Percentiles rank a stretch among this genome's conserved stretches.
Conservation (phyloP, 2,113 vertebrate genomes). For the Trematocara marginatum region DNA sequence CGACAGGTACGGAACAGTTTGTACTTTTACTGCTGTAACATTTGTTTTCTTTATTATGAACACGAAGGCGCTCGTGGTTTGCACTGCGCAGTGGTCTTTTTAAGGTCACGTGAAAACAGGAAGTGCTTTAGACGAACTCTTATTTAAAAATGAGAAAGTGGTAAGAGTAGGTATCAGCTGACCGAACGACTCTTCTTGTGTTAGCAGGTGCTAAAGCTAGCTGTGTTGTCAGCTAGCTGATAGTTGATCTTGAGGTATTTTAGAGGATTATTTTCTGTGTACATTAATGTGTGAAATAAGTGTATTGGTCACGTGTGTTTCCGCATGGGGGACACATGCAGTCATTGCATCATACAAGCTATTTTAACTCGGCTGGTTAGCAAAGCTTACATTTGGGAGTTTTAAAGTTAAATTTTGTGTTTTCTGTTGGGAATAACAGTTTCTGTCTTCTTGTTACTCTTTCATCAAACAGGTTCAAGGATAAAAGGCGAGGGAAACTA, state of each 20-base stretch:
- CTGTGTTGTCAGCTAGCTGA: background rate
- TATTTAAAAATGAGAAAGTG: background rate
- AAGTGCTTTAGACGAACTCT: background rate
- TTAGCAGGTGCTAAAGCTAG: background rate
- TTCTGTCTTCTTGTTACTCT: background rate
- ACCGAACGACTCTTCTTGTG: background rate
- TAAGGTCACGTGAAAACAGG: accelerated
- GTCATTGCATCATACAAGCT: conserved; percentile 16
- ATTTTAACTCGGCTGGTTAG: background rate
- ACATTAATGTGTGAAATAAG: background rate
- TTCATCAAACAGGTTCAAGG: background rate
- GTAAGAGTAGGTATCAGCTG: conserved; percentile 7
- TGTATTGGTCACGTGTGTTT: background rate
- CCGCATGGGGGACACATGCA: accelerated
- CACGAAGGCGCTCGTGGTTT: accelerated
- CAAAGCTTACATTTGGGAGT: background rate
- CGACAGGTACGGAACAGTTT: conserved; percentile 18
- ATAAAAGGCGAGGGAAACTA: background rate
- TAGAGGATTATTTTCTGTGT: background rate
- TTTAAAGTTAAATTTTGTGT: background rate
- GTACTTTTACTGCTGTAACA: background rate
- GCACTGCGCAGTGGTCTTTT: accelerated
- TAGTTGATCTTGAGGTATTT: accelerated
- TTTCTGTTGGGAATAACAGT: accelerated
- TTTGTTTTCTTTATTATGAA: accelerated